Percentiles rank a stretch among this genome's conserved stretches.
Conservation (phyloP, 1,140 invertebrate genomes). For the Euborellia annulipes region DNA sequence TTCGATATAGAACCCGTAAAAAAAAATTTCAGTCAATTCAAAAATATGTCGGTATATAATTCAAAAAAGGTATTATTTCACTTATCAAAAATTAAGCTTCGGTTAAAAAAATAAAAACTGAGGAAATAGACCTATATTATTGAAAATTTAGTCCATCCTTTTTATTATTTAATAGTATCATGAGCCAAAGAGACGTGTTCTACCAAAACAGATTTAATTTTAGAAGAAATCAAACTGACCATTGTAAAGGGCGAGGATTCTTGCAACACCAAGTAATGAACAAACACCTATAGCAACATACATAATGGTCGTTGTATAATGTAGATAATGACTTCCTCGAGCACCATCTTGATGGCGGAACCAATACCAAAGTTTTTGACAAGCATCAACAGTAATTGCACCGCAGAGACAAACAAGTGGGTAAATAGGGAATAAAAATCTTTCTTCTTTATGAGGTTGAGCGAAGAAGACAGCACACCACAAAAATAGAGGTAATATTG, state of each 20-base stretch:
- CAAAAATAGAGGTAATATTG: constrained; percentile 60
- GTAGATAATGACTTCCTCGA: constrained; percentile 50
- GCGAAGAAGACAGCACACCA: constrained; percentile 84
- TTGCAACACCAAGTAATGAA: constrained; percentile 34
- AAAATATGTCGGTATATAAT: too few species aligned
- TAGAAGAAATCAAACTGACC: constrained; percentile 20
- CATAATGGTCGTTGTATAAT: constrained; percentile 53
- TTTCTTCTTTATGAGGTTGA: constrained; percentile 85
- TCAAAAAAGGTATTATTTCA: too few species aligned
- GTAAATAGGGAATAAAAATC: constrained; percentile 95
- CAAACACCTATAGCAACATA: constrained; percentile 42
- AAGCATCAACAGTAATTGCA: constrained; percentile 62
- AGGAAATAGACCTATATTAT: too few species aligned
- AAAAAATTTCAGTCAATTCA: too few species aligned
- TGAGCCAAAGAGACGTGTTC: too few species aligned
- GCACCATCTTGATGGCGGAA: constrained; percentile 33
- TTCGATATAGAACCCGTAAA: too few species aligned
- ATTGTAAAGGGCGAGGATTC: constrained; percentile 31
- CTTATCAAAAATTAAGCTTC: too few species aligned
- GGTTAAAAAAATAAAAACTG: too few species aligned
- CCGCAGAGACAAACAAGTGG: constrained; percentile 76
- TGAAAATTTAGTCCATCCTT: too few species aligned
- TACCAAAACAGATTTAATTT: background rate
- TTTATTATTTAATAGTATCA: too few species aligned
- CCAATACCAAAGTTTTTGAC: constrained; percentile 61